These are phyloP conservation scores for Rallus limicola DNA, from an alignment of 2,113 vertebrate species.

Conservation along the genomic window DNA sequence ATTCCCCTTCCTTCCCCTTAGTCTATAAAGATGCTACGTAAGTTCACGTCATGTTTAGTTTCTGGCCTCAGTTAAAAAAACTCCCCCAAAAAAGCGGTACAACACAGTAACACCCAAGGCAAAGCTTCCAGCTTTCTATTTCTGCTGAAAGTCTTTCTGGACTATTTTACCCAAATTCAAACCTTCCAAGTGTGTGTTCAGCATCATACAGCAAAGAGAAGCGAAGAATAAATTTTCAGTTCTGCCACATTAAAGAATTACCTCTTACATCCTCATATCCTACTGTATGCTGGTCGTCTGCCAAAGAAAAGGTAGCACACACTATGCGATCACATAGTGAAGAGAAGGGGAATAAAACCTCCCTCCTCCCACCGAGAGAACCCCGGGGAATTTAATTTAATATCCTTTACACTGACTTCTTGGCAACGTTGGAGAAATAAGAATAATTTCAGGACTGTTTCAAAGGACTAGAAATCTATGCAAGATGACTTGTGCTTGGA, in stretches of 20 bases:
- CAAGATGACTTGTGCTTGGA: background rate
- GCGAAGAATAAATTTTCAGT: background rate
- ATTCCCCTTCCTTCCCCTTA: background rate
- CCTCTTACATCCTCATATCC: background rate
- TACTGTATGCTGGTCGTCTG: background rate
- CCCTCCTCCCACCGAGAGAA: background rate
- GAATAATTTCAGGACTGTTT: background rate
- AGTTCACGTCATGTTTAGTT: rapidly evolving
- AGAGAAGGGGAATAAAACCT: background rate
- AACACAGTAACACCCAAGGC: background rate
- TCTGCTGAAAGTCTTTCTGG: background rate
- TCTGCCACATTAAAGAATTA: background rate
- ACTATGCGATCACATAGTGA: background rate
- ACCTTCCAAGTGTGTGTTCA: background rate
- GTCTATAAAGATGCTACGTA: background rate
- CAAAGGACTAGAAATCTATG: background rate
- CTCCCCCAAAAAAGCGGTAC: background rate
- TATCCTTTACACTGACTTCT: background rate
- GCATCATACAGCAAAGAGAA: background rate
- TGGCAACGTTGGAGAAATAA: background rate
- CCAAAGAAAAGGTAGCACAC: background rate
- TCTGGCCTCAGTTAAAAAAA: background rate
- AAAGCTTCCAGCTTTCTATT: background rate
- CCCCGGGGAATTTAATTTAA: background rate
- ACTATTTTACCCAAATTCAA: background rate